Evolutionary conservation across 2,888 invertebrate species (phyloP), one percentile per base, ranked within the genome.

Genomic region (Nemotelus nigrinus): DNA sequence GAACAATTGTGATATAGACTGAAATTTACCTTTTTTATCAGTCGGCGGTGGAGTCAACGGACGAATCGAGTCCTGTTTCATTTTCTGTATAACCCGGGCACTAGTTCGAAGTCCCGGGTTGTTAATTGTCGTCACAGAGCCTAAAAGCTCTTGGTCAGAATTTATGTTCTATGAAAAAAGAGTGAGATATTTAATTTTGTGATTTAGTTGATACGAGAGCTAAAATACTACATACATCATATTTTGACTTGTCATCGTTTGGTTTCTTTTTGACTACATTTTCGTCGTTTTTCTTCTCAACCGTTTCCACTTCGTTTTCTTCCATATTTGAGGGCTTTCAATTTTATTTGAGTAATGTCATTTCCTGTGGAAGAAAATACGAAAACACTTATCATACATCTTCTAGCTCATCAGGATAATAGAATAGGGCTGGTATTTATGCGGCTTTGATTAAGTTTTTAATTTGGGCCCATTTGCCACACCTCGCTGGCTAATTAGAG

Each of bases 71-170:
- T 93, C 93, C 64, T 93, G 88, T 81, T 91, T 90, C 86, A 94
- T 89, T 85, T 94, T 94, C 86, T 94, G 94, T 82, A 93, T 93
- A 80, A 94, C 94, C 80, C 94, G 89, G 0, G 94, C 94, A 86
- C 93, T 93, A 58, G 93, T 92, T 55, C 94, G 87, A 86, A 87
- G 84, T 83, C 90, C 85, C 82, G 89, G 87, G 65, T 88, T 87
- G 78, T 85, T 86, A 65, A 85, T 83, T 41, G 91, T 92, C n/a
- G 92, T 93, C 63, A 93, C 88, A 0, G 93, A 92, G 10, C 93
- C 93, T n/a, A 93, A 87, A 44, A 93, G 86, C 82, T 92, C 91
- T 3, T 89, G 74, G 47, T 74, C 60, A 10, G 4, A 41, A 25
- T 47, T 60, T 48, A 63, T 48, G 41, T 74, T 45, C 74, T 74